A percentile compares a stretch with the other conserved stretches of the same genome.
Evolutionary conservation across 2,113 vertebrate genomes (phyloP).

Genomic region (Lepisosteus oculatus): DNA sequence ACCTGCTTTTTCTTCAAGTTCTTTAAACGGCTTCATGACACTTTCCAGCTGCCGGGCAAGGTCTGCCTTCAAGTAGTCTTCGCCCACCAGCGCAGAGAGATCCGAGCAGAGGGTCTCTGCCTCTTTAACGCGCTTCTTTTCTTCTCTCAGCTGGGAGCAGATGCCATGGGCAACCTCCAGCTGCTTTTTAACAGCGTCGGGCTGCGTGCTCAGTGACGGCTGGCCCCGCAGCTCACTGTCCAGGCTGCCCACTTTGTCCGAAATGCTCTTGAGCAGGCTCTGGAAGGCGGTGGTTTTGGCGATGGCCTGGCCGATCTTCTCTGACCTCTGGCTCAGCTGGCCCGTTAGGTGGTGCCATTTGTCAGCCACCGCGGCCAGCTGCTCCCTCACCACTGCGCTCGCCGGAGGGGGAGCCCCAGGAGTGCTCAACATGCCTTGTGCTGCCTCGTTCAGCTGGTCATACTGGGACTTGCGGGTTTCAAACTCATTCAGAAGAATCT

Average conservation of each 20-base stretch:
- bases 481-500: constrained; percentile 98
- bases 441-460: constrained; percentile 78
- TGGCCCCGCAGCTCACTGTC: constrained; percentile 73
- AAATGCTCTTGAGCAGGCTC: constrained; percentile 72
- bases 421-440: constrained; percentile 71
- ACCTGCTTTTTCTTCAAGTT: constrained; percentile 93
- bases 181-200: constrained; percentile 83
- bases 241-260: constrained; percentile 67
- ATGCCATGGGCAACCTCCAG: constrained; percentile 75
- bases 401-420: constrained; percentile 65
- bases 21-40: constrained; percentile 82
- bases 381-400: constrained; percentile 68
- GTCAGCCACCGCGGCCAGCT: constrained; percentile 72
- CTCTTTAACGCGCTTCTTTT: constrained; percentile 74
- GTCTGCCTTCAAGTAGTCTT: constrained; percentile 91
- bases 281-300: constrained; percentile 85
- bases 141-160: constrained; percentile 74
- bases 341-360: constrained; percentile 85
- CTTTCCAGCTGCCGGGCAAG: constrained; percentile 82
- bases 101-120: constrained; percentile 78
- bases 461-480: constrained; percentile 87
- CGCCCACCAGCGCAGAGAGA: constrained; percentile 79
- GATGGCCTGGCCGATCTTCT: constrained; percentile 80
- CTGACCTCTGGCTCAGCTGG: constrained; percentile 78
- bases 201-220: constrained; percentile 72